phyloP scores from a whole-genome alignment of 2,797 vertebrate genomes.

The Emydoidea blandingii region DNA sequence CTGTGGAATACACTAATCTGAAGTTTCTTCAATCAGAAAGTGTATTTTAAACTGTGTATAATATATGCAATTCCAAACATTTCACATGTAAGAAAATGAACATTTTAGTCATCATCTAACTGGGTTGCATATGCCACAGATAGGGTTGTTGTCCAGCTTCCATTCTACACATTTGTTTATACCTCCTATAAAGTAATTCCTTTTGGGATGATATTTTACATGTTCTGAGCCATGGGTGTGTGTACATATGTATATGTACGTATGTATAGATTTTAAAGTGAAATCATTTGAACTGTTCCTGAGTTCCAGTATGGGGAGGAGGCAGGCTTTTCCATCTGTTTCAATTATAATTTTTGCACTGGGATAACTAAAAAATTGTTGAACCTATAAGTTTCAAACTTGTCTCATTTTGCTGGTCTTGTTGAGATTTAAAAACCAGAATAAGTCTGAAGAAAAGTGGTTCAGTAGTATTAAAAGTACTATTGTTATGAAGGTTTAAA shows the following conservation, averaged over 20 bases:
- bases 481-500: background rate
- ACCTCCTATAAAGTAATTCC: background rate
- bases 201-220: background rate
- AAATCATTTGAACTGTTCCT: background rate
- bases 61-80: background rate
- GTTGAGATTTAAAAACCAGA: background rate
- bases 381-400: background rate
- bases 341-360: background rate
- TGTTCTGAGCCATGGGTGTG: background rate
- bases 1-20: background rate
- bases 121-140: background rate
- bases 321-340: background rate
- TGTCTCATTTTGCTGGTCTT: background rate
- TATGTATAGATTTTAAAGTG: background rate
- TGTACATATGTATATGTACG: too few species aligned
- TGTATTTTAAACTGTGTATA: conserved; percentile 5
- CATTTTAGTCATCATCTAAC: background rate
- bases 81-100: conserved; percentile 8
- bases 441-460: background rate
- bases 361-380: background rate
- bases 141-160: background rate
- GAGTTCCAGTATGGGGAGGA: background rate
- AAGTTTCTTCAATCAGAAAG: background rate
- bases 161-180: background rate
- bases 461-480: background rate